Evolutionary conservation across 1,140 invertebrate genomes (phyloP).

Genomic region (Nasonia vitripennis): DNA sequence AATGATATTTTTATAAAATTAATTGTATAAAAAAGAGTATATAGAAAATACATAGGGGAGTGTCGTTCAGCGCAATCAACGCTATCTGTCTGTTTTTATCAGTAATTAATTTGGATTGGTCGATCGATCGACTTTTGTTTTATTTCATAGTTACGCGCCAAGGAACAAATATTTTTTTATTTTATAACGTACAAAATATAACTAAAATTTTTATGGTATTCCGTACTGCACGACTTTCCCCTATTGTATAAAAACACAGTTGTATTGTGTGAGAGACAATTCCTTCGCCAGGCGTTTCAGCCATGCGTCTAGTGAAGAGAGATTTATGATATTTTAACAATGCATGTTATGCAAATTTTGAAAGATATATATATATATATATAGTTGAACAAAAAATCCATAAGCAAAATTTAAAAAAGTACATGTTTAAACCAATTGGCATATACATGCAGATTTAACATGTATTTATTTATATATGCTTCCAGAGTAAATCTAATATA

Average conservation of each 20-base stretch:
- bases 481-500: neutral
- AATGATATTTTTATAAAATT: constrained; percentile 6
- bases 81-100: too few species aligned
- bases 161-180: neutral
- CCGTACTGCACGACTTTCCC: neutral
- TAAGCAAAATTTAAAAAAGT: neutral
- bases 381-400: neutral
- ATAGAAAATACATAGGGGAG: neutral
- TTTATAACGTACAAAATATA: constrained; percentile 5
- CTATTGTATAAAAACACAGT: neutral
- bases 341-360: neutral
- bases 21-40: neutral
- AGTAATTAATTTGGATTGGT: too few species aligned
- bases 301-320: constrained; percentile 60
- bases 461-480: neutral
- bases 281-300: constrained; percentile 58
- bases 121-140: too few species aligned
- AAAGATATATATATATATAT: neutral
- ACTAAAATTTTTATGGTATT: neutral
- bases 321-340: neutral
- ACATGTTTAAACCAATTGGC: neutral
- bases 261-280: neutral
- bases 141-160: too few species aligned
- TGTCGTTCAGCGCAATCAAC: neutral
- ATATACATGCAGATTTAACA: neutral